phyloP scores from a whole-genome alignment of 2,113 vertebrate species.

The Rhea americana region DNA sequence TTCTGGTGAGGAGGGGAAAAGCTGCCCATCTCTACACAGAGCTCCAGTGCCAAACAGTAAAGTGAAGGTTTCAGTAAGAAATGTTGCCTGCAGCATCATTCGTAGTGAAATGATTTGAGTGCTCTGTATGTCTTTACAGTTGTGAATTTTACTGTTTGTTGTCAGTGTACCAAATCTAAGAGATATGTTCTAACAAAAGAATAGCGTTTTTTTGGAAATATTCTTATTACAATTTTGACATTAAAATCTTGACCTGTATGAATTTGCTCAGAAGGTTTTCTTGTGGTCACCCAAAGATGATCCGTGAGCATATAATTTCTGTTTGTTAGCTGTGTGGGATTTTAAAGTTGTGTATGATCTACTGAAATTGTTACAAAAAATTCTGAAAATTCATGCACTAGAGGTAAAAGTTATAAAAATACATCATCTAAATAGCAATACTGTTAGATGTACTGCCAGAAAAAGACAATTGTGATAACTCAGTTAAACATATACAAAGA shows the following conservation, averaged over 20 bases:
- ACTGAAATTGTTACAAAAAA: background rate
- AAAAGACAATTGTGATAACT: background rate
- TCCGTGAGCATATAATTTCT: background rate
- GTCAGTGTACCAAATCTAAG: background rate
- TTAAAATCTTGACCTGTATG: background rate
- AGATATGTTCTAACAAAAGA: background rate
- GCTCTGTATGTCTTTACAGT: background rate
- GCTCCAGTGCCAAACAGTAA: background rate
- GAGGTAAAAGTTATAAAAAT: background rate
- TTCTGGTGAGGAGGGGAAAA: background rate
- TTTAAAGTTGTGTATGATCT: background rate
- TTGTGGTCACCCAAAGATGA: background rate
- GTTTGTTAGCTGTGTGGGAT: background rate
- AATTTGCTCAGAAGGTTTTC: background rate
- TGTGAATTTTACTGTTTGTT: background rate
- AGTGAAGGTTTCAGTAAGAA: background rate
- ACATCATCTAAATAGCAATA: background rate
- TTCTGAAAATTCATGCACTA: background rate
- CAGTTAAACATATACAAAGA: background rate
- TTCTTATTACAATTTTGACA: background rate
- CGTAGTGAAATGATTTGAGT: background rate
- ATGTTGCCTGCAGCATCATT: fast-evolving
- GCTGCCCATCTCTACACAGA: background rate
- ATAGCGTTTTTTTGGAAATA: background rate
- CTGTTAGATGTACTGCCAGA: background rate